These are phyloP conservation scores for Macrosiphum euphorbiae DNA, from an alignment of 2,888 invertebrate species.

Conservation along the genomic window DNA sequence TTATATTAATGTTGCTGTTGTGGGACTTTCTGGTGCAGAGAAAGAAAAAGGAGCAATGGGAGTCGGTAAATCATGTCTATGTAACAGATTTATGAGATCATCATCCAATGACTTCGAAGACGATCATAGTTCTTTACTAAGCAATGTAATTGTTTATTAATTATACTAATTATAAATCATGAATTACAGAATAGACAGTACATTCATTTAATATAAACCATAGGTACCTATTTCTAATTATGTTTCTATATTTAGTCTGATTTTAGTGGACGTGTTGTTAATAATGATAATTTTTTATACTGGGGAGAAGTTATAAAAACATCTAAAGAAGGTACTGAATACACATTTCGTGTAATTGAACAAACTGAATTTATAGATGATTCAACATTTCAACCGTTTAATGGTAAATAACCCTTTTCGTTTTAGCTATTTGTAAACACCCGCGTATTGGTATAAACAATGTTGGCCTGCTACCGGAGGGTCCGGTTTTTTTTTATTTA, in stretches of 20 bases:
- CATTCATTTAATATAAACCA: background rate
- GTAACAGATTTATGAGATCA: slow-evolving; percentile 96
- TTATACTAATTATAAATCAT: too few relatives aligned
- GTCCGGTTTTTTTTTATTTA: background rate
- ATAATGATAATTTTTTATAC: slow-evolving; percentile 99
- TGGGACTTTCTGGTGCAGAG: slow-evolving; percentile 92
- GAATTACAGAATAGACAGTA: background rate
- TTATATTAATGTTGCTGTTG: slow-evolving; percentile 87
- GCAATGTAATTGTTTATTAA: slow-evolving; percentile 78
- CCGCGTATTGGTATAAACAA: background rate
- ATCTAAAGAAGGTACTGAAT: slow-evolving; percentile 91
- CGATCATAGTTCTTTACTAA: slow-evolving; percentile 97
- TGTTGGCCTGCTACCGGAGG: background rate
- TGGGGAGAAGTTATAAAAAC: slow-evolving; percentile 95
- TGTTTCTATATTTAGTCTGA: slow-evolving; percentile 79
- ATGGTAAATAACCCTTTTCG: slow-evolving; percentile 73
- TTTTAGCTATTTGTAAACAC: background rate
- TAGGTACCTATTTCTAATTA: background rate
- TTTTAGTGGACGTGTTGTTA: slow-evolving; percentile 98
- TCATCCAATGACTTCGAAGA: slow-evolving; percentile 96
- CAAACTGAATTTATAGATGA: slow-evolving; percentile 99
- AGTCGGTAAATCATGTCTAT: slow-evolving; percentile 97
- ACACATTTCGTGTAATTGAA: slow-evolving; percentile 93
- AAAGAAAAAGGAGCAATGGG: slow-evolving; percentile 94
- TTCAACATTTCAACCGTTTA: slow-evolving; percentile 98